Evolutionary conservation across 2,888 invertebrate species (phyloP), one percentile per base, ranked within the genome.

Genomic region (Dryobotodes eremita): DNA sequence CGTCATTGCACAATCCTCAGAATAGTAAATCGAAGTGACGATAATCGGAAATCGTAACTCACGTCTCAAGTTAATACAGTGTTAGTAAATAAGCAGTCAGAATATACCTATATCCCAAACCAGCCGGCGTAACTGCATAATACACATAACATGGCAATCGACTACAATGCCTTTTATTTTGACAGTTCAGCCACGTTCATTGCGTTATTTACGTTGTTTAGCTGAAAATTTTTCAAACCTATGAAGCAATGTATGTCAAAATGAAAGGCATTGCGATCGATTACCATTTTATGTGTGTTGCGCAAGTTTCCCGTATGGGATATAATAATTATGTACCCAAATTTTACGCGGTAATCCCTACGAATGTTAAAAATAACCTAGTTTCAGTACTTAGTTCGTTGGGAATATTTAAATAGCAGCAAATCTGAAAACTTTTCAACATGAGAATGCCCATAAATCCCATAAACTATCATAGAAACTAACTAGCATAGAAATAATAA

Each of bases 11-110:
- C 65, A 57, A 68, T 23, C 36, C 42, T 71, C 31, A 13, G 36
- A 65, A 65, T 23, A 61, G 46, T 70, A 64, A 77, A 70, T 64
- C 23, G 59, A 70, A 69, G 7, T 82, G 71, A 69, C 59, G 61
- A 55, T 65, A 70, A 68, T 82, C 53, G 62, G 82, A 72, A 82
- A 77, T 77, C 68, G 59, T 50, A 71, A 82, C 57, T 68, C 71
- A 62, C 81, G 77, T 23, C 15, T 80, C 31, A 23, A 50, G 23
- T 26, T 46, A 42, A 42, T 42, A 26, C 46, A 55, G 23, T 77
- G 17, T 69, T 68, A 53, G 26, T 71, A 62, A 71, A 79, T 36
- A 48, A 55, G 17, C 62, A 26, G 11, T 26, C 46, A 2, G 26
- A 42, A 61, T n/a, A 65, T 42, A 42, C 42, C 2, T n/a, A 2